These are phyloP conservation scores for Macrochelys suwanniensis DNA, from an alignment of 2,797 vertebrate species.

Conservation along the genomic window DNA sequence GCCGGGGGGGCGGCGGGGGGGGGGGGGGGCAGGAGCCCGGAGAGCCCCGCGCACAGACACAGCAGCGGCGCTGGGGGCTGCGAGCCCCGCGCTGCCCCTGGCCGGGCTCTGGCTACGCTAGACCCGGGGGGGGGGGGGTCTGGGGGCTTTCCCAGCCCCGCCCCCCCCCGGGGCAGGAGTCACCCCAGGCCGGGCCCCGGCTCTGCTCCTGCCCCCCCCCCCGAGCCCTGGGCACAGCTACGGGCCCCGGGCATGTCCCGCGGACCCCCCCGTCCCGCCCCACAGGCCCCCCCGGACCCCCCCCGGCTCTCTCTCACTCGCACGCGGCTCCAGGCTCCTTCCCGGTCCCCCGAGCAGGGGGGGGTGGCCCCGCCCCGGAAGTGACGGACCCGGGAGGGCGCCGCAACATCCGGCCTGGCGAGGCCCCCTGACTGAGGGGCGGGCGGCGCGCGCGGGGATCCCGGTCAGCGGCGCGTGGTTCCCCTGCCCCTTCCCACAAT, in stretches of 20 bases:
- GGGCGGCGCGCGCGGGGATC: no score
- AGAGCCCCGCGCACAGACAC: no score
- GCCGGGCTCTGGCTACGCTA: no score
- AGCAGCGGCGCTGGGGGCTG: no score
- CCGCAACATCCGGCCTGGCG: background rate
- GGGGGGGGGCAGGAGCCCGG: no score
- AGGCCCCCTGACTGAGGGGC: background rate
- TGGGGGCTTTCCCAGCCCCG: no score
- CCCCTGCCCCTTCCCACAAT: background rate
- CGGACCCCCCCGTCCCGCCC: no score
- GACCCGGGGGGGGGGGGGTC: no score
- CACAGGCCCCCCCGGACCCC: background rate
- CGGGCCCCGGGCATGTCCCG: background rate
- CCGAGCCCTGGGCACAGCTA: no score
- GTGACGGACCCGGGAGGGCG: background rate
- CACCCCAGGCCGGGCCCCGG: background rate
- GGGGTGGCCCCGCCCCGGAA: background rate
- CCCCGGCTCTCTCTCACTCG: background rate
- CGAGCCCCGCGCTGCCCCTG: no score
- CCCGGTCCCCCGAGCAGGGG: background rate
- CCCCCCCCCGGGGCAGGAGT: no score
- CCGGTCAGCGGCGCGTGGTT: background rate
- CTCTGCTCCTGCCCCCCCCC: background rate
- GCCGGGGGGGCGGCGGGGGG: no score
- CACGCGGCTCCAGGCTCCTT: background rate